phyloP scores from a whole-genome alignment of 2,797 vertebrate genomes.

The Miichthys miiuy region DNA sequence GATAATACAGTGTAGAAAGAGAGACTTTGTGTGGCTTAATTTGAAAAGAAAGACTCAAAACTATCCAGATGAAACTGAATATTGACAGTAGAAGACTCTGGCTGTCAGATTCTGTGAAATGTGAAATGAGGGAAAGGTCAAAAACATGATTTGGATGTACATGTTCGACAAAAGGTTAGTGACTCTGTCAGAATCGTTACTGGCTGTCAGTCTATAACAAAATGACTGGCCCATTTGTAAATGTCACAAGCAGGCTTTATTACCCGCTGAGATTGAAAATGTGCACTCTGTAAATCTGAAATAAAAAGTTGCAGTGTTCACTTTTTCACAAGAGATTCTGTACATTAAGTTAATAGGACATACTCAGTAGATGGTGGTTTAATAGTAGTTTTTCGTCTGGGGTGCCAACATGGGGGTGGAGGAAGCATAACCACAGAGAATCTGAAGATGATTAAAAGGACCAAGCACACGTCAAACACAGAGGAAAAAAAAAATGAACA shows the following conservation, averaged over 20 bases:
- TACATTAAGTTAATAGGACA: constrained; percentile 13
- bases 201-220: constrained; percentile 65
- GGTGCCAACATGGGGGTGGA: neutral
- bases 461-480: constrained; percentile 11
- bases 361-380: neutral
- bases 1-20: neutral
- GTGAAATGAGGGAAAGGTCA: constrained; percentile 71
- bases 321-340: neutral
- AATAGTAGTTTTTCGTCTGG: constrained; percentile 4
- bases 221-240: constrained; percentile 61
- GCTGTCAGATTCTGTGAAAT: constrained; percentile 64
- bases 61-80: constrained; percentile 55
- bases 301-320: neutral
- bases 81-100: constrained; percentile 59
- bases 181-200: constrained; percentile 65
- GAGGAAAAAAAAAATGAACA: neutral
- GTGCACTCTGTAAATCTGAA: constrained; percentile 14
- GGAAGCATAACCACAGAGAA: neutral
- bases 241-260: constrained; percentile 68
- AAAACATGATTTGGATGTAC: constrained; percentile 73
- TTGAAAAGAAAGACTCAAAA: constrained; percentile 52
- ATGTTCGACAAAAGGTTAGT: constrained; percentile 77
- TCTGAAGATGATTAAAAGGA: constrained; percentile 36
- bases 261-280: constrained; percentile 50
- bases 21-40: constrained; percentile 43